phyloP scores from a whole-genome alignment of 2,797 vertebrate species.

The Sitta carolinensis region DNA sequence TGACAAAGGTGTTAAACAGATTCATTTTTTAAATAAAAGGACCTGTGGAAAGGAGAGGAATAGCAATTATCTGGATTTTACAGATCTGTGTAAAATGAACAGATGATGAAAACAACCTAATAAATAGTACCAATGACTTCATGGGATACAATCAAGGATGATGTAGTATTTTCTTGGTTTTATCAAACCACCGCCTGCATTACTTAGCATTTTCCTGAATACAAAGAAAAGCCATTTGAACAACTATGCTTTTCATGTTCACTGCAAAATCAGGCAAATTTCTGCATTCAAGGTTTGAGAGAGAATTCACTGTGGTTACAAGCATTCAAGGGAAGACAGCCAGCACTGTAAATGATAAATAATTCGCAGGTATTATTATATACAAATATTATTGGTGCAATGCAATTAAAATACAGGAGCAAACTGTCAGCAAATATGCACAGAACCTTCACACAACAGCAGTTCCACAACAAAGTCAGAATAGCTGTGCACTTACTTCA shows the following conservation, averaged over 20 bases:
- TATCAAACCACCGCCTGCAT: not conserved
- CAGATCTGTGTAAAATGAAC: not conserved
- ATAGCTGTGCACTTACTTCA: constrained; percentile 85
- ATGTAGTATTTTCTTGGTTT: not conserved
- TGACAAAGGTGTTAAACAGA: not conserved
- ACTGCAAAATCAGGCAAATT: not conserved
- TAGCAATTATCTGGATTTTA: not conserved
- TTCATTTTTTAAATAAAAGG: not conserved
- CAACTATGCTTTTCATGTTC: not conserved
- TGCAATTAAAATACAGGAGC: not conserved
- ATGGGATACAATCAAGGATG: not conserved
- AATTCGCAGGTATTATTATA: not conserved
- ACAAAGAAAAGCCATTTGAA: not conserved
- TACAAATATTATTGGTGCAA: not conserved
- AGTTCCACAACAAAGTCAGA: not conserved
- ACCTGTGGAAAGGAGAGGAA: not conserved
- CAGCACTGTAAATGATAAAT: not conserved
- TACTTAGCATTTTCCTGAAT: not conserved
- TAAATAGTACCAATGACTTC: not conserved
- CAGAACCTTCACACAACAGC: not conserved
- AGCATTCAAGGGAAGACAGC: not conserved
- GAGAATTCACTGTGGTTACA: not conserved
- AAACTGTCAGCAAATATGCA: not conserved
- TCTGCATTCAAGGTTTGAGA: not conserved
- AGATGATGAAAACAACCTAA: not conserved